Evolutionary conservation across 1,140 invertebrate genomes (phyloP), one percentile per base, ranked within the genome.

Genomic region (Apis mellifera): DNA sequence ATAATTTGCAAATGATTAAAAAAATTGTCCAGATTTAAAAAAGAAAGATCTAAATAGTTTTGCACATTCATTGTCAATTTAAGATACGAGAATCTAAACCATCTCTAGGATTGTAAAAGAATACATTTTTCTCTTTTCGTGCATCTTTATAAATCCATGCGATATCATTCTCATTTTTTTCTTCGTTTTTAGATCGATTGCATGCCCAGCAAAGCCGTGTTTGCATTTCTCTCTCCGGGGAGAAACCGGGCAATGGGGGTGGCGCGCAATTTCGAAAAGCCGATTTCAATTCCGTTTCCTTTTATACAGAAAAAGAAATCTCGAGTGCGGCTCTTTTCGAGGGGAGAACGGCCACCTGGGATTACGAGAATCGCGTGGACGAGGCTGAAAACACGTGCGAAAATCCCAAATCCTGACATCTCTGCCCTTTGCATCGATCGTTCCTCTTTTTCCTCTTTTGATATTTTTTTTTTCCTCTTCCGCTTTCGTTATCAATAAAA

Each of bases 201-300:
- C 79, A 48, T 76, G 60, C 42, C 83, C 81, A 72, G 76, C 73
- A 77, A 79, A 76, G 66, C 83, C 85, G 89, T 94, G 92, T 94
- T 94, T 94, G 93, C 93, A 94, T 94, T 94, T 91, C 86, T 85
- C 86, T 92, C 89, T 87, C 85, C 66, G 21, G 78, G 79, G 82
- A 85, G 77, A 68, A n/a, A 74, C 57, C 52, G 64, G 62, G 74
- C 80, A 21, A 2, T 84, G 74, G 75, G 90, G 84, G 88, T 74
- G 84, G 85, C 82, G 88, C 90, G 91, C 91, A 93, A 93, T 94
- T 93, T 93, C 91, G 88, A 90, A 94, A 93, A 93, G 92, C 92
- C 92, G 92, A 93, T 94, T 94, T 92, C 92, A 93, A 93, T 94
- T 93, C 85, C 89, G 90, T 83, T 91, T 87, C 90, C 89, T 93